A percentile compares a stretch with the other conserved stretches of the same genome.
phyloP scores from a whole-genome alignment of 2,797 vertebrate species.

The Macroramphosus scolopax region DNA sequence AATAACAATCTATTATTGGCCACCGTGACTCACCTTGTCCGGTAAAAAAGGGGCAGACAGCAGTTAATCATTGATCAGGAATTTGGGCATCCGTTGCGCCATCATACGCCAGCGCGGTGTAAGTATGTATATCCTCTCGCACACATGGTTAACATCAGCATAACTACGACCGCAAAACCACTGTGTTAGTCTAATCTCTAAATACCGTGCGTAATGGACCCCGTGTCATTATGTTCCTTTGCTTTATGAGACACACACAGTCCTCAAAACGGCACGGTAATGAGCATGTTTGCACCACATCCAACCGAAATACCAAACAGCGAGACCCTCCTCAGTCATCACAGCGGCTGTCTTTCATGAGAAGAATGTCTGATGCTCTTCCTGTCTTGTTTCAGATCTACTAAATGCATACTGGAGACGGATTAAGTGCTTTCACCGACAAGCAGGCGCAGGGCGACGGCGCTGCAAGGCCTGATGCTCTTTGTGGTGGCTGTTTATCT shows the following conservation, averaged over 20 bases:
- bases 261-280: slow-evolving; percentile 18
- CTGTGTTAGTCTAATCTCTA: slow-evolving; percentile 75
- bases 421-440: slow-evolving; percentile 29
- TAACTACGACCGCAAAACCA: slow-evolving; percentile 64
- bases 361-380: slow-evolving; percentile 53
- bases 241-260: slow-evolving; percentile 63
- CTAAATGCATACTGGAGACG: slow-evolving; percentile 17
- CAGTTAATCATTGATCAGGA: slow-evolving; percentile 64
- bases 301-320: slow-evolving; percentile 39
- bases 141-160: slow-evolving; percentile 73
- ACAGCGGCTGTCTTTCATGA: slow-evolving; percentile 34
- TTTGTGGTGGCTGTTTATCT: slow-evolving; percentile 14
- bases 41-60: slow-evolving; percentile 32
- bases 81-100: slow-evolving; percentile 57
- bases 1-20: slow-evolving; percentile 16
- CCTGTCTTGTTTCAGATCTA: slow-evolving; percentile 42
- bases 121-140: slow-evolving; percentile 54
- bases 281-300: slow-evolving; percentile 50
- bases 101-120: slow-evolving; percentile 61
- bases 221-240: slow-evolving; percentile 60
- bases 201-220: slow-evolving; percentile 68
- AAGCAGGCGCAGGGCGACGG: slow-evolving; percentile 9
- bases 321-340: slow-evolving; percentile 38
- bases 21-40: slow-evolving; percentile 45
- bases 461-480: not conserved